Base-by-base conservation (phyloP, 1,140 invertebrate species). In the Penaeus japonicus region DNA sequence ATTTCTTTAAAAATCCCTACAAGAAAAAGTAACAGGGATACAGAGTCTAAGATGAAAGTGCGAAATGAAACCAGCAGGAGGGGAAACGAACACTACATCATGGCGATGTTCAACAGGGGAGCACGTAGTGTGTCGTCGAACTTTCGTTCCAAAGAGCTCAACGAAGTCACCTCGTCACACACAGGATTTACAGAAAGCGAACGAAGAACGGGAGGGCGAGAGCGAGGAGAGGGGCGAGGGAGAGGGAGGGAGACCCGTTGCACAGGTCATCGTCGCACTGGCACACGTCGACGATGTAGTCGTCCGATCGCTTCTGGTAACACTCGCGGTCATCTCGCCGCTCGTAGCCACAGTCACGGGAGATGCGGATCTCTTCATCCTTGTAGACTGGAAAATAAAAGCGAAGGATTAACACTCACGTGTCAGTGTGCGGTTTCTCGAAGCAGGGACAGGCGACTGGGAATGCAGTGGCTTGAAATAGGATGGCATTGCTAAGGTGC, bases 221-320 rank as follows among this genome's bases (percentile, higher is more conserved):
- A 53, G 89, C 89, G 5, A 84, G 35, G 27, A 84, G 30, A 20
- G 87, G 27, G 18, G 84, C 62, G 22, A 86, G 30, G 15, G 80
- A 85, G 18, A 89, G 84, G 20, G 59, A n/a, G 10, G 65, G 70
- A n/a, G 89, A 24, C 47, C 65, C 54, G 57, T 89, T 89, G 79
- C 89, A 89, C 18, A 35, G 24, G 5, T 89, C 89, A 0, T 32
- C 30, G 22, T 89, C 84, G 65, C 89, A 89, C 79, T 89, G 89
- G 54, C 89, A 89, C 10, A 86, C 84, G 54, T 89, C 79, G 15
- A 83, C 24, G 20, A 87, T 59, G 47, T 89, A 86, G 39, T 89
- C 89, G 22, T 89, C 89, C 0, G 89, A 73, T 27, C 89, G 89
- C 30, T 89, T 85, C 79, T 89, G 89, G 79, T 89, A 89, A 65